Conservation (phyloP, 2,888 invertebrate genomes). For the Coleophora flavipennella region DNA sequence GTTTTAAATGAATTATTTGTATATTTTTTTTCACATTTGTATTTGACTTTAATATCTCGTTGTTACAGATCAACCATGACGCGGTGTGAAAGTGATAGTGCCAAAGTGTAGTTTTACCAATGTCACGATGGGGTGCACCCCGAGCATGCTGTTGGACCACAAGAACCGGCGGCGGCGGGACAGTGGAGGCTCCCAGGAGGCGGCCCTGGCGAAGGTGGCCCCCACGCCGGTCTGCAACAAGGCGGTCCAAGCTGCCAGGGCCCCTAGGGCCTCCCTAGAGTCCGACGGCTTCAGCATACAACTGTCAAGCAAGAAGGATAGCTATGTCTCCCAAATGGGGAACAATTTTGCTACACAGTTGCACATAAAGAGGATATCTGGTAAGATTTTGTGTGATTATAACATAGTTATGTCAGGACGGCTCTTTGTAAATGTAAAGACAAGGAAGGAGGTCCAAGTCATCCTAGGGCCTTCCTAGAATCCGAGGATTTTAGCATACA, state of each 20-base stretch:
- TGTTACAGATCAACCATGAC: conserved; percentile 47
- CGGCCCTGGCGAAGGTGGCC: conserved; percentile 57
- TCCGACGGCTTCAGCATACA: conserved; percentile 68
- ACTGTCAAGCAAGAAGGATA: conserved; percentile 64
- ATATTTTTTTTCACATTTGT: not conserved
- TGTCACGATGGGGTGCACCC: conserved; percentile 74
- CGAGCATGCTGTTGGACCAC: conserved; percentile 75
- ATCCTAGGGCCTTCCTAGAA: too few species aligned
- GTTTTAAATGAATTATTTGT: too few species aligned
- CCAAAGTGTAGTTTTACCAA: conserved; percentile 62
- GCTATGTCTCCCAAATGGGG: conserved; percentile 70
- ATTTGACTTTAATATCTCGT: conserved; percentile 11
- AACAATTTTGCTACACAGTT: conserved; percentile 67
- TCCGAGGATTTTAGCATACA: too few species aligned
- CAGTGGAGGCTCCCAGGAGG: conserved; percentile 66
- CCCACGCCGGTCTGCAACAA: conserved; percentile 60
- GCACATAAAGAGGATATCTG: conserved; percentile 67
- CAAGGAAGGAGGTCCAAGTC: too few species aligned
- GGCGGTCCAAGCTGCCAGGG: conserved; percentile 57
- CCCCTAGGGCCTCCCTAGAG: conserved; percentile 61
- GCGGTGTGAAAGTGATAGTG: conserved; percentile 46
- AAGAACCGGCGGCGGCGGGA: conserved; percentile 72
- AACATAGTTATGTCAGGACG: too few species aligned
- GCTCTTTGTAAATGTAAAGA: too few species aligned
- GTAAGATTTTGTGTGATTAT: conserved; percentile 31